These are phyloP conservation scores for Helogale parvula DNA, from an alignment of 2,113 vertebrate genomes.

Conservation along the genomic window DNA sequence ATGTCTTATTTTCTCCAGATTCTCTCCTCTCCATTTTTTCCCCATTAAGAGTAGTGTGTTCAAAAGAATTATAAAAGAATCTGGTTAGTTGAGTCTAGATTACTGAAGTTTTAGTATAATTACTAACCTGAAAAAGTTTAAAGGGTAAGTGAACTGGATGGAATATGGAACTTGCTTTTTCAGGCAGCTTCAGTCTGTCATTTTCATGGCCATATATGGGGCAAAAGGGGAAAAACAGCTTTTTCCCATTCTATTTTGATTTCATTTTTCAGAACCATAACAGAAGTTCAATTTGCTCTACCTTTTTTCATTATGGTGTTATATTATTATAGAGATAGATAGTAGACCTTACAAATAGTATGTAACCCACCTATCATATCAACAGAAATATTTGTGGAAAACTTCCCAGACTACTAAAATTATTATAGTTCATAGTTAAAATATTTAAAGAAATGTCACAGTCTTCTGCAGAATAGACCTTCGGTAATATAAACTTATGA, in stretches of 20 bases:
- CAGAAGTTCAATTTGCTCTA: not conserved
- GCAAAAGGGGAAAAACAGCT: not conserved
- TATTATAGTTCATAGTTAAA: not conserved
- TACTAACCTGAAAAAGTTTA: not conserved
- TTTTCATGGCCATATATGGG: not conserved
- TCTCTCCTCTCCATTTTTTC: not conserved
- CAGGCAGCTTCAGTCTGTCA: not conserved
- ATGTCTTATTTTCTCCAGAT: not conserved
- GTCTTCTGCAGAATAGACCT: not conserved
- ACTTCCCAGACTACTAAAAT: not conserved
- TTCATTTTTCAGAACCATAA: conserved; percentile 25
- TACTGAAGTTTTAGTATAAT: not conserved
- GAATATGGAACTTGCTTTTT: not conserved
- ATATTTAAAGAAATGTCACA: not conserved
- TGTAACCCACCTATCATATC: not conserved
- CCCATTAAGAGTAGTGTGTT: not conserved
- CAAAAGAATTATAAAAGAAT: not conserved
- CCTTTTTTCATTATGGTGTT: not conserved
- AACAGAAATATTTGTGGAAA: conserved; percentile 16
- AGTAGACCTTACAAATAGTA: not conserved
- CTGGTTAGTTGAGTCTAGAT: not conserved
- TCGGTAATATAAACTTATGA: not conserved
- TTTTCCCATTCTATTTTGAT: not conserved
- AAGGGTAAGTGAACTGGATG: not conserved
- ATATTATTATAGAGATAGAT: not conserved